Evolutionary conservation across 2,797 vertebrate genomes (phyloP).

Genomic region (Dromococcyx pavoninus): DNA sequence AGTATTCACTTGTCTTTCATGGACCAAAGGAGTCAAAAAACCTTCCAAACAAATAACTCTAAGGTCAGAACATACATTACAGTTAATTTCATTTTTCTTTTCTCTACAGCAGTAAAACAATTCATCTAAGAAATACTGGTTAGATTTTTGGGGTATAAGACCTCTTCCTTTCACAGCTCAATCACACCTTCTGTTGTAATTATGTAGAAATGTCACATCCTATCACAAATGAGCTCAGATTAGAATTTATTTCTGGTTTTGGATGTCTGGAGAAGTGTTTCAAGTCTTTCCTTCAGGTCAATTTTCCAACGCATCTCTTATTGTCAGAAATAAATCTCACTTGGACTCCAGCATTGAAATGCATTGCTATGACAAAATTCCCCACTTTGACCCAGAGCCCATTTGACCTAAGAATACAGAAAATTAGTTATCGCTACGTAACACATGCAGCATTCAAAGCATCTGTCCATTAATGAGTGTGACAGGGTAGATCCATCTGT

Average conservation of each 20-base stretch:
- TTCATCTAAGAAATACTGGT: background rate
- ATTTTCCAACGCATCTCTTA: background rate
- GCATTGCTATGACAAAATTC: background rate
- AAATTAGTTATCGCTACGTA: background rate
- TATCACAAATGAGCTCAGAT: background rate
- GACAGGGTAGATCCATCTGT: background rate
- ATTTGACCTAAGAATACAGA: background rate
- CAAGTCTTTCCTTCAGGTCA: background rate
- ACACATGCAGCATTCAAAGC: background rate
- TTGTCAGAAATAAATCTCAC: background rate
- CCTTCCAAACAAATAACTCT: rapidly evolving
- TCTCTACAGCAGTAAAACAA: background rate
- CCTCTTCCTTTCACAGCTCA: background rate
- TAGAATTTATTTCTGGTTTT: background rate
- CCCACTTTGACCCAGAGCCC: background rate
- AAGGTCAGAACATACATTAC: background rate
- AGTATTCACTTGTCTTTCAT: background rate
- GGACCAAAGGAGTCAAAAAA: background rate
- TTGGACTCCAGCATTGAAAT: background rate
- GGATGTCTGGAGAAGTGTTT: background rate
- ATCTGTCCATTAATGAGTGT: background rate
- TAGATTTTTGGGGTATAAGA: background rate
- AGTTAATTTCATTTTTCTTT: background rate
- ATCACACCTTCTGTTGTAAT: background rate
- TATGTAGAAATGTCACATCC: background rate